Evolutionary conservation across 2,113 vertebrate species (phyloP), one percentile per base, ranked within the genome.

Genomic region (Oryctolagus cuniculus): DNA sequence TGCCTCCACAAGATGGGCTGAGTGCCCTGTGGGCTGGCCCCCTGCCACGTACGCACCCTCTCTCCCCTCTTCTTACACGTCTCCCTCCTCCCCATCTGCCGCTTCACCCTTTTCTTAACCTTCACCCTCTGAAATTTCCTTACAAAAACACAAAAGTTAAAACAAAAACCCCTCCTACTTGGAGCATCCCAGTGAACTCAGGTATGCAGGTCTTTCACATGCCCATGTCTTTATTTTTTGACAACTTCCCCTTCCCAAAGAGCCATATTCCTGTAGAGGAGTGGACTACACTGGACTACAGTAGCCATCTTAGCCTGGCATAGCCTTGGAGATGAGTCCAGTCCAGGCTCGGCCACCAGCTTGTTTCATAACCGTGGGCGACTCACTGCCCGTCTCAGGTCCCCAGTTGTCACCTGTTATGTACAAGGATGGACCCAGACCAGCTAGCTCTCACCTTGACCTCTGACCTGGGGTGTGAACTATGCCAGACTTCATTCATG

Each of bases 31-130:
- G 87, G 25, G 49, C 66, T 27, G 5, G 7, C 84, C 4, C 19
- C n/a, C 38, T 6, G 0, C 21, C 0, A 0, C 2, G 11, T 16
- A 0, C 0, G 0, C 25, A 77, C 36, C 44, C 4, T 70, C 19
- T 16, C 27, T 13, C 31, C 29, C 21, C 58, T 6, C 21, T 27
- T 6, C 21, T 27, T 6, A 63, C 10, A 67, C 72, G 19, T 38
- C 34, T 31, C 44, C 3, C 79, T 51, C 49, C 44, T 44, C 5
- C 31, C 80, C 11, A 3, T 31, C 58, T 80, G 10, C 53, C 11
- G 29, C 44, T 34, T 66, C 51, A 31, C 69, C 29, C 29, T 38
- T 27, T 79, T 51, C 64, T 80, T 58, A 24, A 9, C 44, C 31
- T 87, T 34, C 61, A 19, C 21, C 36, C 25, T 49, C 74, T 94